These are phyloP conservation scores for Halocaridina rubra DNA, from an alignment of 2,888 invertebrate species.

Conservation along the genomic window DNA sequence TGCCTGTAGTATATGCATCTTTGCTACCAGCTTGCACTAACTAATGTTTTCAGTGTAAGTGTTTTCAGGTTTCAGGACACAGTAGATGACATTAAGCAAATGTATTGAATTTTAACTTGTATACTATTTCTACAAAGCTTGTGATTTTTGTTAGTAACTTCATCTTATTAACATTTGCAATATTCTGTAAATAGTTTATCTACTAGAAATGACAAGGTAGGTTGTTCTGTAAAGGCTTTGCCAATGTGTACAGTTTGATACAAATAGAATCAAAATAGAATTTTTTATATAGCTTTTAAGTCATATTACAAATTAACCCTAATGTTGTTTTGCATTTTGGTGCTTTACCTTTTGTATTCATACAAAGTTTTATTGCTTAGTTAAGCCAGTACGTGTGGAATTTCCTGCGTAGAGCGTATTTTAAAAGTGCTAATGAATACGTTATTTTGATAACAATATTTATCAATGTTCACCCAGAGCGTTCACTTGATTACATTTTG, in stretches of 20 bases:
- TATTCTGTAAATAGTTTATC: not conserved
- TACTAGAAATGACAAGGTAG: no score
- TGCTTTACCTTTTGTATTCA: not conserved
- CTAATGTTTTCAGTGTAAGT: not conserved
- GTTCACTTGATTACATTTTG: no score
- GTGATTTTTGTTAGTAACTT: not conserved
- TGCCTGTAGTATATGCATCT: not conserved
- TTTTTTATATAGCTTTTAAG: not conserved
- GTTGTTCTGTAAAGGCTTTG: not conserved
- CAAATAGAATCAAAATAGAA: not conserved
- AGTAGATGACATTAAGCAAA: not conserved
- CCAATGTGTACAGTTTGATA: not conserved
- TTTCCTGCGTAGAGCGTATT: no score
- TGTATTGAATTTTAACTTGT: not conserved
- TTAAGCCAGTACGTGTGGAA: no score
- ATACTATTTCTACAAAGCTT: not conserved
- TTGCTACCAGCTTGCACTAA: not conserved
- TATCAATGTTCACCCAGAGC: no score
- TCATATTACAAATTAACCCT: not conserved
- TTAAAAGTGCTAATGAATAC: no score
- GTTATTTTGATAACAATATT: no score
- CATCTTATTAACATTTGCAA: not conserved
- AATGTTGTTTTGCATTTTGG: no score
- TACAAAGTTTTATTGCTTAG: no score
- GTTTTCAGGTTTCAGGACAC: not conserved